Percentiles rank a stretch among this genome's conserved stretches.
These are phyloP conservation scores for Chauna torquata DNA, from an alignment of 2,113 vertebrate genomes.

Conservation along the genomic window DNA sequence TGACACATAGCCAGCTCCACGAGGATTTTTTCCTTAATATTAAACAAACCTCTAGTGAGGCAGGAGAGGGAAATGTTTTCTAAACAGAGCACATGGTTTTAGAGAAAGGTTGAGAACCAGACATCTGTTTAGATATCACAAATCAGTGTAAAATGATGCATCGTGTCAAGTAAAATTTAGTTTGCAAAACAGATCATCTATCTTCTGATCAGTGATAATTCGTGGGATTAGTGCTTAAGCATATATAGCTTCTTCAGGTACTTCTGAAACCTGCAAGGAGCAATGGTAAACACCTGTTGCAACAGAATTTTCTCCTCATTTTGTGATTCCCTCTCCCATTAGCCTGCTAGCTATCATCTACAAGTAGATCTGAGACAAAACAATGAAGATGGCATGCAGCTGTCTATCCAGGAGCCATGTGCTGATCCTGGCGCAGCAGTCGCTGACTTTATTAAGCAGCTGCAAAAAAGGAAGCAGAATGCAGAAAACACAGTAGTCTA, in stretches of 20 bases:
- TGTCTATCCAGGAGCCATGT: neutral
- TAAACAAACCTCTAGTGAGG: neutral
- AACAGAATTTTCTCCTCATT: neutral
- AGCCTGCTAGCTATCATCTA: neutral
- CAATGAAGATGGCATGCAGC: neutral
- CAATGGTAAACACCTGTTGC: neutral
- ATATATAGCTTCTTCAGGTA: neutral
- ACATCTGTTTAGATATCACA: neutral
- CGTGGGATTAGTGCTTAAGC: neutral
- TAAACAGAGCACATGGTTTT: fast-evolving
- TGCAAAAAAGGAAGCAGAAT: neutral
- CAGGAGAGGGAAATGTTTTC: neutral
- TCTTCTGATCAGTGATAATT: neutral
- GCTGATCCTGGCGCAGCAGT: neutral
- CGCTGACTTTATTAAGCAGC: neutral
- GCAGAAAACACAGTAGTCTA: neutral
- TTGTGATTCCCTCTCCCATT: neutral
- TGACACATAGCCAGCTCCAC: neutral
- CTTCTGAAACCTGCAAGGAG: neutral
- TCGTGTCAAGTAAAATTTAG: neutral
- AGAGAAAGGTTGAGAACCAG: neutral
- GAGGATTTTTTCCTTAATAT: neutral
- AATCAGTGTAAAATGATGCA: neutral
- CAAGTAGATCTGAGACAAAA: neutral
- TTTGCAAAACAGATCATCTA: neutral